phyloP scores from a whole-genome alignment of 2,113 vertebrate genomes.

The Lasiurus cinereus region DNA sequence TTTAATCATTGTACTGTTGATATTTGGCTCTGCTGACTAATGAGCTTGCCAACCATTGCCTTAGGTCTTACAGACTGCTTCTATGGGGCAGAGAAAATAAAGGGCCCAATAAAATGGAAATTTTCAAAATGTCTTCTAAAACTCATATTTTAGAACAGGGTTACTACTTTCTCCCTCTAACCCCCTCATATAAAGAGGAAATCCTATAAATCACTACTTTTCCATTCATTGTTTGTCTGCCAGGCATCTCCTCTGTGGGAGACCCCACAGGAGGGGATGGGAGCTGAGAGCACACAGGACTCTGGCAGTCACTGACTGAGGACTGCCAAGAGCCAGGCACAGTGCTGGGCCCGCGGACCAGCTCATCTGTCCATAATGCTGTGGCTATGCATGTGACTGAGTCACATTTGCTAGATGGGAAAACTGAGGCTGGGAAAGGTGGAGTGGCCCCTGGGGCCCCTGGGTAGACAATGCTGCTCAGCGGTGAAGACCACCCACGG shows the following conservation, averaged over 20 bases:
- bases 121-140: not conserved
- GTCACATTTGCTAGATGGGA: not conserved
- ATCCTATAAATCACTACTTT: not conserved
- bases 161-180: not conserved
- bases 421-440: not conserved
- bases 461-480: not conserved
- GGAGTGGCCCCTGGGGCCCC: not conserved
- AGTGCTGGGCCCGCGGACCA: accelerated
- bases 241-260: not conserved
- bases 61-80: not conserved
- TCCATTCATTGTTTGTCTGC: not conserved
- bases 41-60: too few species aligned
- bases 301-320: not conserved
- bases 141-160: not conserved
- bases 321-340: too few species aligned
- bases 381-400: accelerated
- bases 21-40: too few species aligned
- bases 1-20: too few species aligned
- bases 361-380: accelerated
- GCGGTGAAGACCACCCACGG: not conserved
- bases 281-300: not conserved
- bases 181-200: not conserved
- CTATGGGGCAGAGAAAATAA: not conserved
- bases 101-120: not conserved
- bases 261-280: not conserved